Conservation (phyloP, 2,888 invertebrate species). For the Napeogenes inachia region DNA sequence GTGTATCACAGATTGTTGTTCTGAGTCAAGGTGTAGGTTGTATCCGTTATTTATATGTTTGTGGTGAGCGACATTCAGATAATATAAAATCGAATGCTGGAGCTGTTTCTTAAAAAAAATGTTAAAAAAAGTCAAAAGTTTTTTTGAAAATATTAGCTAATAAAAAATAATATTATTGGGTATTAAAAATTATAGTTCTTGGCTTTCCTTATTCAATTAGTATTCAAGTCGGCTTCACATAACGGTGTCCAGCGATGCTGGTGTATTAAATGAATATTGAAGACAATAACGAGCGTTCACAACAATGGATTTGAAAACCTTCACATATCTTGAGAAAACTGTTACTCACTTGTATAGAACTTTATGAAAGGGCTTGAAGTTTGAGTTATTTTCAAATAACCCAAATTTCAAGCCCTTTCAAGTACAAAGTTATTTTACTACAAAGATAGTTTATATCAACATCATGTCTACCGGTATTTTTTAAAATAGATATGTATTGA, state of each 20-base stretch:
- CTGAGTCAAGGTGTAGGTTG: no score
- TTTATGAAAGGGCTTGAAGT: not conserved
- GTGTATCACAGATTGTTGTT: no score
- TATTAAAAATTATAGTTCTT: not conserved
- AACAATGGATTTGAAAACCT: constrained; percentile 3
- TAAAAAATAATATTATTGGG: not conserved
- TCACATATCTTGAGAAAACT: not conserved
- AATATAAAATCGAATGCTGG: no score
- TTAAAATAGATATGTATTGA: no score
- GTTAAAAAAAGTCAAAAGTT: no score
- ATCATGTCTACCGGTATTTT: no score
- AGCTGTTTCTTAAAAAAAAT: no score
- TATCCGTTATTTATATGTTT: no score
- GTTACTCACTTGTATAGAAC: not conserved
- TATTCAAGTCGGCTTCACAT: constrained; percentile 23
- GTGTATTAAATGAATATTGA: constrained; percentile 1
- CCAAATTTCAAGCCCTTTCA: not conserved
- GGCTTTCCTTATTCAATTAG: constrained; percentile 26
- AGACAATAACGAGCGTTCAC: not conserved
- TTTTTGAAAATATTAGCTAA: no score
- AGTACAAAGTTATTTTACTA: not conserved
- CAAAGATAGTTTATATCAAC: no score
- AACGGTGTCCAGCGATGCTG: constrained; percentile 19
- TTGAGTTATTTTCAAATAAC: not conserved
- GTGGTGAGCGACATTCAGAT: no score